Evolutionary conservation across 30 jellyfish, hydroid and myxozoan genomes (phyloP).

Genomic region (Nemopilema nomurai): DNA sequence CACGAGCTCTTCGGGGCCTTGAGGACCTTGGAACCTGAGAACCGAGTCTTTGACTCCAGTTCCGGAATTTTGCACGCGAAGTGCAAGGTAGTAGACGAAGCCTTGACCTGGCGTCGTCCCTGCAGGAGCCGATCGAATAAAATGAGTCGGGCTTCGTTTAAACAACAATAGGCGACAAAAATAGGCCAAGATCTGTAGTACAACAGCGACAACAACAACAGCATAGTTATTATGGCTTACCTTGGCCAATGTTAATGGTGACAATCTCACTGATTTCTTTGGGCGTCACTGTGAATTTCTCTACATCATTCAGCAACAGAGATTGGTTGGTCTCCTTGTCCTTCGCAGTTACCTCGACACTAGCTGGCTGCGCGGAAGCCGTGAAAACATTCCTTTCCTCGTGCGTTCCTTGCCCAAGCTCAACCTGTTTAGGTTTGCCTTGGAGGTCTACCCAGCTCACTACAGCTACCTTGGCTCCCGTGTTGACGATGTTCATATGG

Average conservation of each 20-base stretch:
- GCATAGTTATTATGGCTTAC: not conserved
- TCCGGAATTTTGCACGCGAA: conserved; percentile 56
- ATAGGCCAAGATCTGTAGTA: too few relatives aligned
- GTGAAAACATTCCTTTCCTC: conserved; percentile 40
- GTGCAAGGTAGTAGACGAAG: conserved; percentile 43
- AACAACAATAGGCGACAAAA: not conserved
- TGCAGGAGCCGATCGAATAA: conserved; percentile 3
- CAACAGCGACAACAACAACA: not conserved
- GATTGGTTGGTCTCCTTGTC: conserved; percentile 43
- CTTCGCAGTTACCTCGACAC: conserved; percentile 42
- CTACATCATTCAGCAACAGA: conserved; percentile 31
- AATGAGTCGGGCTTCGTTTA: not conserved
- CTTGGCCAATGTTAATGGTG: conserved; percentile 45
- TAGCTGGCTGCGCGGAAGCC: conserved; percentile 33
- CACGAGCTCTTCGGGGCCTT: conserved; percentile 56
- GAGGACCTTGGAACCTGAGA: conserved; percentile 45
- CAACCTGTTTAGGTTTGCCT: conserved; percentile 56
- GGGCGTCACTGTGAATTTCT: conserved; percentile 57
- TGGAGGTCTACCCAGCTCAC: conserved; percentile 38
- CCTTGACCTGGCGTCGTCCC: conserved; percentile 15
- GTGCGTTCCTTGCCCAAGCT: conserved; percentile 20
- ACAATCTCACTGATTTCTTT: conserved; percentile 36
- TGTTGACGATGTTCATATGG: conserved; percentile 50
- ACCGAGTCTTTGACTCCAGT: conserved; percentile 30
- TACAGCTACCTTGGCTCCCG: conserved; percentile 45